Conservation (phyloP, 2,888 invertebrate species). For the Euzetes globulus region DNA sequence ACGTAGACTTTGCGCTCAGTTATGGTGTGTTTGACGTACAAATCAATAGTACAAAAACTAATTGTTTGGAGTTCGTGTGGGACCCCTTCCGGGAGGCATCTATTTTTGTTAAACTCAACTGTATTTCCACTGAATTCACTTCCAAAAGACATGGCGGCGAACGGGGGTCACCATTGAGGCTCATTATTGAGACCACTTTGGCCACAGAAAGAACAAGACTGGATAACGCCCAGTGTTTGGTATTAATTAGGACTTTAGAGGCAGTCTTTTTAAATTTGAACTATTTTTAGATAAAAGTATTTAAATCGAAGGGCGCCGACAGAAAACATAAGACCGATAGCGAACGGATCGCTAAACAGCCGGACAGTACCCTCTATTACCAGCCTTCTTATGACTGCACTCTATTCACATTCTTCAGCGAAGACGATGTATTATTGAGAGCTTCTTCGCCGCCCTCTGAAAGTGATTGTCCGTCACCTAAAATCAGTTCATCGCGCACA, state of each 20-base stretch:
- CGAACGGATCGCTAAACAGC: conserved; percentile 81
- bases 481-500: conserved; percentile 4
- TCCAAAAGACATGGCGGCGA: conserved; percentile 97
- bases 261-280: neutral
- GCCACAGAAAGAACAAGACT: conserved; percentile 50
- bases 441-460: neutral
- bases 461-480: neutral
- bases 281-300: conserved; percentile 92
- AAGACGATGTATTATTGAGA: conserved; percentile 18
- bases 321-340: conserved; percentile 94
- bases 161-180: conserved; percentile 89
- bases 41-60: conserved; percentile 61
- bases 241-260: neutral
- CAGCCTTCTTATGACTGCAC: conserved; percentile 94
- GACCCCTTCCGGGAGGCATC: conserved; percentile 56
- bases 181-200: conserved; percentile 70
- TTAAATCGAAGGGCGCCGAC: conserved; percentile 80
- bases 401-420: conserved; percentile 60
- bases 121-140: conserved; percentile 95
- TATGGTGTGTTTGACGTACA: conserved; percentile 78
- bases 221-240: conserved; percentile 30
- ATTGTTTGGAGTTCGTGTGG: conserved; percentile 81
- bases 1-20: conserved; percentile 83
- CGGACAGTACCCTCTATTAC: conserved; percentile 67
- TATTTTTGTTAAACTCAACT: conserved; percentile 62